Percentiles rank a stretch among this genome's conserved stretches.
Evolutionary conservation across 2,797 vertebrate genomes (phyloP).

Genomic region (Epinephelus malabaricus): DNA sequence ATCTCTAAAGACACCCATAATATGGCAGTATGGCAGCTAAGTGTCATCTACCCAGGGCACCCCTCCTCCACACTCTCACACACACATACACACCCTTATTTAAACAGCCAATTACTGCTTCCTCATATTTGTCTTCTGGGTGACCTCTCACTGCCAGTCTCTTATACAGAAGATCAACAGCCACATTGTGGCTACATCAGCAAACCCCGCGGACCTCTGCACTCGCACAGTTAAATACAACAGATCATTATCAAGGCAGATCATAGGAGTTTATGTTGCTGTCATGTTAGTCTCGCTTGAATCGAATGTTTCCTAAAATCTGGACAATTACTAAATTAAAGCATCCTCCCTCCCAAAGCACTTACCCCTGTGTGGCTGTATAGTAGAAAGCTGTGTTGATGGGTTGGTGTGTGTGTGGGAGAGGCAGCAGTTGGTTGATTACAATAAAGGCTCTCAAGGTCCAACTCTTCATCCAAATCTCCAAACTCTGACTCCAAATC

Average conservation of each 20-base stretch:
- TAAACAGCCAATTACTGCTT: constrained; percentile 36
- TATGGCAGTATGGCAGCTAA: neutral
- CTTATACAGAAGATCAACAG: neutral
- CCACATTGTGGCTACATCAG: neutral
- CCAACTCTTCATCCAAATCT: constrained; percentile 50
- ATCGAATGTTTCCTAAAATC: neutral
- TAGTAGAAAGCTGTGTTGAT: constrained; percentile 16
- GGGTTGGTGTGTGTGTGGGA: constrained; percentile 14
- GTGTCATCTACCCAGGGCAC: constrained; percentile 39
- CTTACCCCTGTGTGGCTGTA: constrained; percentile 63
- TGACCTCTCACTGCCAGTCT: constrained; percentile 1
- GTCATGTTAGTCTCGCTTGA: neutral
- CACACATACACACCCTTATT: constrained; percentile 11
- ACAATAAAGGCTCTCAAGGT: constrained; percentile 49
- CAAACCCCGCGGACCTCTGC: neutral
- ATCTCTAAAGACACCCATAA: constrained; percentile 14
- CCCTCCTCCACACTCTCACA: constrained; percentile 27
- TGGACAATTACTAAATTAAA: neutral
- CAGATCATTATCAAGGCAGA: neutral
- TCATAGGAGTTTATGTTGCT: neutral
- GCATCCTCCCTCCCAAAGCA: neutral
- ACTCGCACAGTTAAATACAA: neutral
- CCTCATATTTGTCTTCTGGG: constrained; percentile 46
- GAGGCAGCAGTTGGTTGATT: constrained; percentile 21
- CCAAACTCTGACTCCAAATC: constrained; percentile 53